A percentile compares a stretch with the other conserved stretches of the same genome.
phyloP scores from a whole-genome alignment of 2,113 vertebrate genomes.

The Amblyopsis rosae region DNA sequence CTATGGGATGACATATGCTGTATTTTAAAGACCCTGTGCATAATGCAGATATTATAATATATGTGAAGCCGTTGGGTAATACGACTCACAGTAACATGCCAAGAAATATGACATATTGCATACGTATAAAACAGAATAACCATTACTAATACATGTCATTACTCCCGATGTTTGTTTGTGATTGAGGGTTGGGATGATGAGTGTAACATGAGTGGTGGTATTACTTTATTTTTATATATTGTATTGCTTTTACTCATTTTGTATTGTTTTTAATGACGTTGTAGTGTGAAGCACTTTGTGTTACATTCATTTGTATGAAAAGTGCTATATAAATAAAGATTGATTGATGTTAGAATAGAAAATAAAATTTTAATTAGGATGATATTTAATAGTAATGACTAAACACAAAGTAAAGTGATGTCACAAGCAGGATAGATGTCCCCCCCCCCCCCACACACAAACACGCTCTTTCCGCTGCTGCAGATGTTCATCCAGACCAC shows the following conservation, averaged over 20 bases:
- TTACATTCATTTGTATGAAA: too few relatives aligned
- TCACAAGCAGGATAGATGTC: not conserved
- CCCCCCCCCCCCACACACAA: not conserved
- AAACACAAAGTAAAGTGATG: too few relatives aligned
- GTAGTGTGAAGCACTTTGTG: too few relatives aligned
- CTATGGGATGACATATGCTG: not conserved
- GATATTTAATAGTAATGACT: too few relatives aligned
- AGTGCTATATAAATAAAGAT: too few relatives aligned
- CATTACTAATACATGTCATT: not conserved
- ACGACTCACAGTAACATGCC: not conserved
- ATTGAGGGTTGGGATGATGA: not conserved
- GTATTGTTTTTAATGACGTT: too few relatives aligned
- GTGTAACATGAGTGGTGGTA: too few relatives aligned
- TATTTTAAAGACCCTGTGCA: conserved; percentile 1
- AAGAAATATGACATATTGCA: not conserved
- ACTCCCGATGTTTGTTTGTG: too few relatives aligned
- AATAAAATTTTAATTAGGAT: too few relatives aligned
- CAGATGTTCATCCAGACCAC: conserved; percentile 93
- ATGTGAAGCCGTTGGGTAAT: not conserved
- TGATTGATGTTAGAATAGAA: too few relatives aligned
- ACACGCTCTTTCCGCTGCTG: not conserved
- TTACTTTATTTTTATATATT: too few relatives aligned
- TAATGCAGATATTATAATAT: not conserved
- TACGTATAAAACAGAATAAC: not conserved
- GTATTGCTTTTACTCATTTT: too few relatives aligned